Evolutionary conservation across 2,888 invertebrate genomes (phyloP), one percentile per base, ranked within the genome.

Genomic region (Eupithecia vulgata): DNA sequence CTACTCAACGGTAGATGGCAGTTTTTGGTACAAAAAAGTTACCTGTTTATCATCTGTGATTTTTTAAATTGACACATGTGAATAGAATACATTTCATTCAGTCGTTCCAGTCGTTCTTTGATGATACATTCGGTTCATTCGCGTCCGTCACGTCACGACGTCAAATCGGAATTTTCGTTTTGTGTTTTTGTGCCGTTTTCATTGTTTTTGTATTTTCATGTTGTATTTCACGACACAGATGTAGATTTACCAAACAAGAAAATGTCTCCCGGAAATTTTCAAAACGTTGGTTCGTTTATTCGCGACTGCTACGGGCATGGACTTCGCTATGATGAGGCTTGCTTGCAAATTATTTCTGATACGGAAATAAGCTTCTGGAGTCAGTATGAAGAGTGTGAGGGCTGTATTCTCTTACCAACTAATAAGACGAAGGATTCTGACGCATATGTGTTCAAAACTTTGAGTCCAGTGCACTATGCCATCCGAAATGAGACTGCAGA

Each of bases 381-480:
- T 78, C 94, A 94, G 79, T 93, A 92, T 79, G 90, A 89, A 48
- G 94, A 93, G 79, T 95, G 95, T 71, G 90, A 94, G 76, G 90
- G 91, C 52, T 94, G 94, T 77, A 81, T 76, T 62, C 80, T 93
- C 72, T 78, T 87, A 82, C 80, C 88, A 45, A 90, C 85, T 6
- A 81, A 81, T 5, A 81, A 79, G 10, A 77, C 90, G 45, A 73
- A 81, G 4, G 76, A 81, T 10, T 82, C 87, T 2, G 84, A 86
- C 25, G 82, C 83, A 3, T 69, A 91, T 5, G 82, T 90, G 42
- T 72, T 94, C 45, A 79, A 85, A 8, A 93, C 94, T 0, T 80
- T 85, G n/a, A 91, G 90, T 77, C 90, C 93, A 2, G 69, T 94
- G 52, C 87, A 82, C 7, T 94, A 90, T 79, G 84, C 84, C 1